Base-by-base conservation (phyloP, 2,113 vertebrate genomes). In the Barnardius zonarius region DNA sequence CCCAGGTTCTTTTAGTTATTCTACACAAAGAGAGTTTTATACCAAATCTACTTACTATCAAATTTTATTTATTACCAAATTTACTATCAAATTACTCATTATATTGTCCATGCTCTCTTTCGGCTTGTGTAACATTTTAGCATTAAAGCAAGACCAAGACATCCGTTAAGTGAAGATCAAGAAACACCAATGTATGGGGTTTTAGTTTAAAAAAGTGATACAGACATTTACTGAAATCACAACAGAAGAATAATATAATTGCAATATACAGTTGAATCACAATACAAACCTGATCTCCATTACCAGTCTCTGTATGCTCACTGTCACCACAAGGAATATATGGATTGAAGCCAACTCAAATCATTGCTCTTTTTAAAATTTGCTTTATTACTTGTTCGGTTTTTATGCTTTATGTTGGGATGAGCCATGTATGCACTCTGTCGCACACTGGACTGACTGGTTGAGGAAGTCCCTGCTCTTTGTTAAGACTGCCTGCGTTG, bases 231-330 rank as follows among this genome's bases (percentile, higher is more conserved):
- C 57, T 30, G 51, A 86, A 54, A 61, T 54, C 37, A 19, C 27
- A 51, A 54, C 8, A 46, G 25, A 51, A 57, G 13, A 10, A 25
- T 13, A 68, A 33, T 30, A 54, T 4, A 67, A 35, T 35, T 24
- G 22, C 33, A 59, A 24, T 59, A 24, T 35, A 35, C 33, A 15
- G 13, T 4, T 76, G 37, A 59, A 28, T 48, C n/a, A 23, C 51
- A n/a, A 6, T 27, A 62, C 11, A 35, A 59, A 51, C 0, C 1
- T 10, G 20, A 55, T 67, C 49, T 27, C 27, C 6, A 1, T 31
- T 41, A 19, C 33, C 4, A 9, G 44, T 22, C 22, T 64, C 20
- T 86, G 1, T 62, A n/a, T 7, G 19, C 11, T 82, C 33, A 25
- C 31, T 28, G 14, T 20, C 51, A 54, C 51, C 25, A 17, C 24